A percentile compares a stretch with the other conserved stretches of the same genome.
phyloP scores from a whole-genome alignment of 2,113 vertebrate genomes.

The Gnathonemus echidnorhynchus region DNA sequence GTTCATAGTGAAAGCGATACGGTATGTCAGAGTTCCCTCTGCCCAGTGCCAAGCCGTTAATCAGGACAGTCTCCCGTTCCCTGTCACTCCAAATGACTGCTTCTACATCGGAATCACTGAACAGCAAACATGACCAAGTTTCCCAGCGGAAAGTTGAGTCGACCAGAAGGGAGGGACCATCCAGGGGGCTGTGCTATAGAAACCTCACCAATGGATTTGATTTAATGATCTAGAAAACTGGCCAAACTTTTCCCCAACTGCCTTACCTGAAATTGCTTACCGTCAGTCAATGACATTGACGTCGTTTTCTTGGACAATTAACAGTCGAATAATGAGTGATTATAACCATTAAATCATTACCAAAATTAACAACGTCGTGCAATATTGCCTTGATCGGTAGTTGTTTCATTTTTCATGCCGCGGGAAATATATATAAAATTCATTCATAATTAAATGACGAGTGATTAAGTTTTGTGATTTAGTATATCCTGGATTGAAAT shows the following conservation, averaged over 20 bases:
- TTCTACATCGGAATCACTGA: neutral
- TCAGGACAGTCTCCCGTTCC: neutral
- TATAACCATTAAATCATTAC: neutral
- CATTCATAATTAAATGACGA: neutral
- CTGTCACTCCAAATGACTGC: neutral
- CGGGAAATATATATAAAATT: neutral
- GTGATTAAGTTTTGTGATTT: neutral
- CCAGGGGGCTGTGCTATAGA: conserved; percentile 2
- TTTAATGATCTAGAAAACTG: neutral
- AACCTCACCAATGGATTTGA: neutral
- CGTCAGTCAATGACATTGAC: neutral
- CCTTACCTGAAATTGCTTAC: neutral
- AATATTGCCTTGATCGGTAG: neutral
- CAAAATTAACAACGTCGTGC: neutral
- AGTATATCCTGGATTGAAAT: neutral
- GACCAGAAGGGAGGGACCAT: neutral
- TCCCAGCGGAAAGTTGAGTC: neutral
- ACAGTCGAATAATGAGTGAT: neutral
- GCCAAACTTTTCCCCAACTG: neutral
- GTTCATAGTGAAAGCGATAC: neutral
- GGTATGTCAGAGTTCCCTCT: neutral
- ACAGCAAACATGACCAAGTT: neutral
- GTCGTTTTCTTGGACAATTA: neutral
- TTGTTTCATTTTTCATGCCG: neutral
- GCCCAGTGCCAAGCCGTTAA: neutral